Percentiles rank a stretch among this genome's conserved stretches.
phyloP scores from a whole-genome alignment of 2,113 vertebrate species.

The Collichthys lucidus region DNA sequence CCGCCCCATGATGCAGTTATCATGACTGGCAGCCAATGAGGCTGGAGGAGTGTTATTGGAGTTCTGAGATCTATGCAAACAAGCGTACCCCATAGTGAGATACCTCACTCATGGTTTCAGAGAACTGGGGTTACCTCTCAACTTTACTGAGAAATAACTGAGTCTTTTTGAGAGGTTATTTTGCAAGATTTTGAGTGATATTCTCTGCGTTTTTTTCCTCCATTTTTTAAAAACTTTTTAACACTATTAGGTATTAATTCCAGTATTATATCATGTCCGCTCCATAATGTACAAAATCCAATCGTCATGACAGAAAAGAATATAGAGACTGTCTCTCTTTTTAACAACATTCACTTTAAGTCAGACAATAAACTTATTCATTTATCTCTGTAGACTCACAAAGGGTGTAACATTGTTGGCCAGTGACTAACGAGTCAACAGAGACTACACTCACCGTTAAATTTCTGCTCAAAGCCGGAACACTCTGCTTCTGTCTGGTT shows the following conservation, averaged over 20 bases:
- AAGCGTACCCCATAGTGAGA: too few species aligned
- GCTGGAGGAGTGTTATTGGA: too few species aligned
- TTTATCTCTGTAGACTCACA: background rate
- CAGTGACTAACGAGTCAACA: background rate
- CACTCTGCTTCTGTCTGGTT: slow-evolving; percentile 39
- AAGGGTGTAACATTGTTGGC: background rate
- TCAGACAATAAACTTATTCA: background rate
- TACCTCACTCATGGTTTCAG: too few species aligned
- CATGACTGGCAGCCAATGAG: too few species aligned
- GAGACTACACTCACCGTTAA: slow-evolving; percentile 35
- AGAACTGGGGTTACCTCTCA: too few species aligned
- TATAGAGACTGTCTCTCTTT: background rate
- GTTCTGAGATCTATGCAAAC: too few species aligned
- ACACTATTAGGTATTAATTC: too few species aligned
- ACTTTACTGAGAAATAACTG: too few species aligned
- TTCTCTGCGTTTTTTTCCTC: background rate
- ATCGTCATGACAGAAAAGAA: too few species aligned
- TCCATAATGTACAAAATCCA: too few species aligned
- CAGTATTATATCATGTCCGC: too few species aligned
- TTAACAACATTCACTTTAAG: background rate
- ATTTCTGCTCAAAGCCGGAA: accelerated
- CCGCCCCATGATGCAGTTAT: too few species aligned
- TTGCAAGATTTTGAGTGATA: background rate
- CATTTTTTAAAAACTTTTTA: background rate
- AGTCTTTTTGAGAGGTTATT: background rate